Conservation (phyloP, 2,888 invertebrate genomes). For the Spodoptera littoralis region DNA sequence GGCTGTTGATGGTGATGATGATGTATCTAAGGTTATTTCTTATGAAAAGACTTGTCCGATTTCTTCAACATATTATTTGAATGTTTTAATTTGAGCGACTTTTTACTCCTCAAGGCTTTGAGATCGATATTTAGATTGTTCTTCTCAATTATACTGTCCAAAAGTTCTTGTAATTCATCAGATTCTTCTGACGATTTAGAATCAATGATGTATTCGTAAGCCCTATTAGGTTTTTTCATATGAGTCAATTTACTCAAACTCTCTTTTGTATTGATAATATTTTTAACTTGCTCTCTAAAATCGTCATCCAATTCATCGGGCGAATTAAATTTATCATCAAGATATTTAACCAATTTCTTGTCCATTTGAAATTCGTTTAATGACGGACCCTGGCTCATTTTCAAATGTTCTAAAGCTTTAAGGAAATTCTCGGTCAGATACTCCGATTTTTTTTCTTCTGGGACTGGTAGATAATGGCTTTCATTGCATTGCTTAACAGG, state of each 20-base stretch:
- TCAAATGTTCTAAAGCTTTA: neutral
- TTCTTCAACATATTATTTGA: too few relatives aligned
- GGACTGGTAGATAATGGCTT: neutral
- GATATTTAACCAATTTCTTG: neutral
- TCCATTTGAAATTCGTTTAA: neutral
- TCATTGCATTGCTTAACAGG: conserved; percentile 11
- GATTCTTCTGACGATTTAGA: conserved; percentile 1
- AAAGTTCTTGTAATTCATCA: neutral
- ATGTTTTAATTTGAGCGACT: too few relatives aligned
- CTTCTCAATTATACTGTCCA: too few relatives aligned
- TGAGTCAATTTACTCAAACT: neutral
- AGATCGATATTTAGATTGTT: too few relatives aligned
- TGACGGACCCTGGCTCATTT: neutral
- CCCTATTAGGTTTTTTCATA: neutral
- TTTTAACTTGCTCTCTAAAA: neutral
- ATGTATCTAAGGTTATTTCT: too few relatives aligned
- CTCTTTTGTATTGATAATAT: neutral
- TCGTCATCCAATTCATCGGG: conserved; percentile 1
- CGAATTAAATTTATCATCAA: neutral
- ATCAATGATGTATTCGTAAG: neutral
- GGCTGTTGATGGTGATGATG: too few relatives aligned
- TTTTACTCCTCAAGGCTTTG: too few relatives aligned
- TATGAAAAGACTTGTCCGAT: too few relatives aligned
- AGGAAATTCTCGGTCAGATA: neutral
- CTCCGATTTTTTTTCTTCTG: accelerated